phyloP scores from a whole-genome alignment of 2,888 invertebrate genomes.

The Meta bourneti region DNA sequence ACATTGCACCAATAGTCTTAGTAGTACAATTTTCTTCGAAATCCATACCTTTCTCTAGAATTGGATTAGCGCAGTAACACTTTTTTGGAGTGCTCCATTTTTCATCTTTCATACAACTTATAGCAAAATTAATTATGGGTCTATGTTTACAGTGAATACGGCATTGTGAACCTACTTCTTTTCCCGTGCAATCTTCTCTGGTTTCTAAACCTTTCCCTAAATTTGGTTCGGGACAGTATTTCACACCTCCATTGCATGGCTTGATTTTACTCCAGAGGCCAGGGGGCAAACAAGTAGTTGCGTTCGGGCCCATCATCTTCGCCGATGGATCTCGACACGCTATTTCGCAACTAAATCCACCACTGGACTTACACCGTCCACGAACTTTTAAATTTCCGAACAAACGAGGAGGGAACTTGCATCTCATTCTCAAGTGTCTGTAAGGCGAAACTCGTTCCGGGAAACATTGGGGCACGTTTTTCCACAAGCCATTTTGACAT shows the following conservation, averaged over 20 bases:
- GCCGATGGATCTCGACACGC: conserved; percentile 27
- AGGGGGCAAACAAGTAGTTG: conserved; percentile 36
- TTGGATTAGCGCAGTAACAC: conserved; percentile 6
- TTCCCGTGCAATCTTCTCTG: not conserved
- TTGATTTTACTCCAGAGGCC: conserved; percentile 25
- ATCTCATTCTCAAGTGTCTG: conserved; percentile 6
- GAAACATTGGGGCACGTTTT: conserved; percentile 24
- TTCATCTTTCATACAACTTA: not conserved
- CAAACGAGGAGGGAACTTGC: not conserved
- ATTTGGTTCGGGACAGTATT: conserved; percentile 14
- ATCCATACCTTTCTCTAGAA: not conserved
- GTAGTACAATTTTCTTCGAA: not conserved
- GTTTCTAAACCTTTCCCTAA: not conserved
- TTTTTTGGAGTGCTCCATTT: conserved; percentile 5
- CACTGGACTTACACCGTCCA: conserved; percentile 1
- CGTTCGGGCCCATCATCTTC: conserved; percentile 22
- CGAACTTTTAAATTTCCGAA: conserved; percentile 21
- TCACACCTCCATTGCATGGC: conserved; percentile 24
- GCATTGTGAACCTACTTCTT: not conserved
- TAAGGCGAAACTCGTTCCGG: not conserved
- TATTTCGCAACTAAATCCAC: conserved; percentile 14
- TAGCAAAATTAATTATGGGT: not conserved
- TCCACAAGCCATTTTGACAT: conserved; percentile 1
- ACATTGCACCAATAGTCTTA: conserved; percentile 6
- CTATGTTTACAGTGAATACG: conserved; percentile 7